Conservation (phyloP, 2,113 vertebrate genomes). For the Corynorhinus townsendii region DNA sequence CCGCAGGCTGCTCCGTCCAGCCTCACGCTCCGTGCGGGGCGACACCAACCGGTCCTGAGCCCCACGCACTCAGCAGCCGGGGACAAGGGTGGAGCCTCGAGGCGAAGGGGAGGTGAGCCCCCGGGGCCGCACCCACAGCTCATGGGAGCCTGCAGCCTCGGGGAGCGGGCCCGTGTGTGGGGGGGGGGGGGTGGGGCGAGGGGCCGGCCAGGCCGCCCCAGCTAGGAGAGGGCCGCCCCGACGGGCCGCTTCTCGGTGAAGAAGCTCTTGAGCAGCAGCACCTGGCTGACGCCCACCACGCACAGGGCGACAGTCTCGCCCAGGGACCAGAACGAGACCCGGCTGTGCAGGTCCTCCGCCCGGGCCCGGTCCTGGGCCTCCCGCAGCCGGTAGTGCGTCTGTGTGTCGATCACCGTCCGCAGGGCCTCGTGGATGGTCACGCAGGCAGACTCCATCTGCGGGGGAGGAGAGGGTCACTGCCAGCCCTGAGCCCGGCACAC, state of each 20-base stretch:
- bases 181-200: too few species aligned
- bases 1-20: neutral
- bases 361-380: conserved; percentile 88
- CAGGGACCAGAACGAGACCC: conserved; percentile 87
- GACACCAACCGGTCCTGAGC: neutral
- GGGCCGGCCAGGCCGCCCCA: fast-evolving
- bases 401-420: conserved; percentile 86
- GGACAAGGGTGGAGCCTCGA: neutral
- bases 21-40: neutral
- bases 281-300: conserved; percentile 88
- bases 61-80: neutral
- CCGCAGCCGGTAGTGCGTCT: conserved; percentile 88
- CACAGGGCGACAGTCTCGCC: conserved; percentile 88
- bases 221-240: conserved; percentile 77
- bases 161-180: neutral
- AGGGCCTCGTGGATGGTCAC: conserved; percentile 90
- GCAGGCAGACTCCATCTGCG: conserved; percentile 90
- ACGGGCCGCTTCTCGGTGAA: conserved; percentile 85
- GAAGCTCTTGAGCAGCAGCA: conserved; percentile 91
- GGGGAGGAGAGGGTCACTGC: neutral
- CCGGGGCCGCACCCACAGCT: neutral
- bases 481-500: neutral
- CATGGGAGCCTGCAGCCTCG: neutral
- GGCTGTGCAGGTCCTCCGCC: conserved; percentile 86
- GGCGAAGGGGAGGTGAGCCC: neutral